These are phyloP conservation scores for Ectemnius lituratus DNA, from an alignment of 2,888 invertebrate genomes.

Conservation along the genomic window DNA sequence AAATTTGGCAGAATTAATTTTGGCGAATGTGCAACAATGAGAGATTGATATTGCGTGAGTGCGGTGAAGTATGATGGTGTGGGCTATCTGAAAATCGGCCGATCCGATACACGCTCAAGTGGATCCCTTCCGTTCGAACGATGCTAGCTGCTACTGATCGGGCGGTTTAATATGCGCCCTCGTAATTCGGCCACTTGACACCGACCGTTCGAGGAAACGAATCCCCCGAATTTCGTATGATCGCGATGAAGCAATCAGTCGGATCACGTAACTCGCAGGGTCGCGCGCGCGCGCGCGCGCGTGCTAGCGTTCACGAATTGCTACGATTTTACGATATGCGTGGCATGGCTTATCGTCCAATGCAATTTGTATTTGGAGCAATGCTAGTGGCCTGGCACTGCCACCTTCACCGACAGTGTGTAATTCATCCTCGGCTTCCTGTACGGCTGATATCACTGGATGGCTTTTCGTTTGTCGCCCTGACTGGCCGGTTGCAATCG, in stretches of 20 bases:
- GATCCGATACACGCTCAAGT: no score
- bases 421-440: slow-evolving; percentile 37
- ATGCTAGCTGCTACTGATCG: no score
- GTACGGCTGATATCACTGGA: slow-evolving; percentile 34
- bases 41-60: no score
- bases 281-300: slow-evolving; percentile 5
- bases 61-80: no score
- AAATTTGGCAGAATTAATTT: no score
- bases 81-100: no score
- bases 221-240: not conserved
- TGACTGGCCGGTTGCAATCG: slow-evolving; percentile 26
- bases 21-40: no score
- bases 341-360: slow-evolving; percentile 29
- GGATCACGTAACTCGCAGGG: slow-evolving; percentile 17
- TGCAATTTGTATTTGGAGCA: slow-evolving; percentile 34
- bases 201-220: not conserved
- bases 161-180: not conserved
- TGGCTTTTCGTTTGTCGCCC: slow-evolving; percentile 46
- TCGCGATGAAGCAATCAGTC: slow-evolving; percentile 15
- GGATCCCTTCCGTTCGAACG: no score
- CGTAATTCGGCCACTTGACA: slow-evolving; percentile 9
- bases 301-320: no score
- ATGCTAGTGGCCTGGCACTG: not conserved
- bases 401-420: slow-evolving; percentile 31
- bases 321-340: slow-evolving; percentile 7